phyloP scores from a whole-genome alignment of 2,888 invertebrate genomes.

The Stenodema calcarata region DNA sequence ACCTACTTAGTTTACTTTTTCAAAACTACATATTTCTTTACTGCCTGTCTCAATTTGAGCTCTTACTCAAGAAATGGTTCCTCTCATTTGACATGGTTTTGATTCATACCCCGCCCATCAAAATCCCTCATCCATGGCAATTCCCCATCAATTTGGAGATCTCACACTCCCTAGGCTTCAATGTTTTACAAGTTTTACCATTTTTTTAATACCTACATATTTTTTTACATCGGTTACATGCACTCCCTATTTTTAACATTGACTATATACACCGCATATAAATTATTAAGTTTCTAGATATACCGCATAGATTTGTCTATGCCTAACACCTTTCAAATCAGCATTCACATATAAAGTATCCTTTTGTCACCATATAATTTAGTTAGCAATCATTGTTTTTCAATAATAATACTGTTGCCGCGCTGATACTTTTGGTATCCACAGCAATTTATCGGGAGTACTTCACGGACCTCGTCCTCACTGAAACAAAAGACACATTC shows the following conservation, averaged over 20 bases:
- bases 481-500: constrained; percentile 62
- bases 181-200: neutral
- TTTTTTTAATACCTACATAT: neutral
- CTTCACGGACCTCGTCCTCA: constrained; percentile 63
- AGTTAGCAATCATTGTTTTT: neutral
- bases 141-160: neutral
- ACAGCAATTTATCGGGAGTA: constrained; percentile 51
- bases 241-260: neutral
- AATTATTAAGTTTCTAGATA: constrained; percentile 6
- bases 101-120: neutral
- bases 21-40: too few species aligned
- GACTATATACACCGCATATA: constrained; percentile 27
- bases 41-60: too few species aligned
- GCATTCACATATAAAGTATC: neutral
- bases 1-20: too few species aligned
- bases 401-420: constrained; percentile 23
- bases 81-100: too few species aligned
- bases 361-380: constrained; percentile 1
- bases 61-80: too few species aligned
- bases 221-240: neutral
- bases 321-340: neutral
- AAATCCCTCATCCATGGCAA: neutral
- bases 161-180: neutral
- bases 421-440: neutral
- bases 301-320: constrained; percentile 6